phyloP scores from a whole-genome alignment of 2,888 invertebrate genomes.

The Idaea aversata region DNA sequence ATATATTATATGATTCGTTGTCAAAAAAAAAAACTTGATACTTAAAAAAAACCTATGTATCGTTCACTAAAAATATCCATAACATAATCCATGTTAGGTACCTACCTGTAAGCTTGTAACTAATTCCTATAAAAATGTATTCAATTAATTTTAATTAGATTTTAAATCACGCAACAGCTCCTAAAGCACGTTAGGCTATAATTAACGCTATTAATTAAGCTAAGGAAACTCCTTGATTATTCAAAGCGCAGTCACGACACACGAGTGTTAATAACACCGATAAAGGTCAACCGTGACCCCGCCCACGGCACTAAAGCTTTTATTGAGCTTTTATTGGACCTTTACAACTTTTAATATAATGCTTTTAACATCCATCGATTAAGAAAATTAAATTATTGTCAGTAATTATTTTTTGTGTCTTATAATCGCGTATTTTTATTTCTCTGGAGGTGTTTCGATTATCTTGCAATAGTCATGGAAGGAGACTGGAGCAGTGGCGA shows the following conservation, averaged over 20 bases:
- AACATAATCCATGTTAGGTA: neutral
- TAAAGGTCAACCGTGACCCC: constrained; percentile 49
- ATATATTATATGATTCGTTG: too few relatives aligned
- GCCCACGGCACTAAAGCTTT: constrained; percentile 33
- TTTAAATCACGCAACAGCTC: constrained; percentile 35
- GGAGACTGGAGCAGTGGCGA: too few relatives aligned
- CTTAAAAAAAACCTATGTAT: too few relatives aligned
- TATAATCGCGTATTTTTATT: too few relatives aligned
- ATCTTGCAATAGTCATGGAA: too few relatives aligned
- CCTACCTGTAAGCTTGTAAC: neutral
- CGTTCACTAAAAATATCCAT: too few relatives aligned
- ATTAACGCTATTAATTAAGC: constrained; percentile 63
- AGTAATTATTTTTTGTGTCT: too few relatives aligned
- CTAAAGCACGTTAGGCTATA: constrained; percentile 37
- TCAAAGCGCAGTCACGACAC: constrained; percentile 52
- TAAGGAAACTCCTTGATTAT: constrained; percentile 54
- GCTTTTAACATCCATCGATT: constrained; percentile 15
- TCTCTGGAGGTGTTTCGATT: too few relatives aligned
- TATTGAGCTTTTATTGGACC: constrained; percentile 23
- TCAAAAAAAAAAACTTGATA: too few relatives aligned
- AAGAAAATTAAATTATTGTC: constrained; percentile 18
- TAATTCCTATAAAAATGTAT: constrained; percentile 19
- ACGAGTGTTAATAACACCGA: constrained; percentile 45
- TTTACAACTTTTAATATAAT: constrained; percentile 21
- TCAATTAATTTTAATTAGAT: constrained; percentile 36